These are phyloP conservation scores for Edolisoma coerulescens DNA, from an alignment of 2,113 vertebrate species.

Conservation along the genomic window DNA sequence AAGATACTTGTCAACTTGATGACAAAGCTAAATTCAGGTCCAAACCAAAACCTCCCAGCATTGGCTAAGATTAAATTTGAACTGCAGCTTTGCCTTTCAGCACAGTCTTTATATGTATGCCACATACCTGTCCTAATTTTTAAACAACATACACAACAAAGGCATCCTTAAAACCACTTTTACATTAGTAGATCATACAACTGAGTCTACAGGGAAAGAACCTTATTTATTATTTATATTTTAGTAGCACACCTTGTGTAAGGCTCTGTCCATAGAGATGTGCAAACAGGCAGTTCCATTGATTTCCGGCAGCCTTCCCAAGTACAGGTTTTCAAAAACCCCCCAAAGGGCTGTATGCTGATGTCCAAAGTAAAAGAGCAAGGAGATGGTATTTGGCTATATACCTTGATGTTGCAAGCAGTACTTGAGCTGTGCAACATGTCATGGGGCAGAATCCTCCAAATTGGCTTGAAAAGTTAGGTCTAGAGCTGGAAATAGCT, in stretches of 20 bases:
- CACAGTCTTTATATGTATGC: background rate
- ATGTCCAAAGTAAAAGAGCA: background rate
- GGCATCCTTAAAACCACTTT: background rate
- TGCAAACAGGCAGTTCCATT: background rate
- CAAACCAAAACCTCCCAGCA: background rate
- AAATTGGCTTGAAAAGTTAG: background rate
- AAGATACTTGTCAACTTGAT: background rate
- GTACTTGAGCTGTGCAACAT: background rate
- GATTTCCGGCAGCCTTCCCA: background rate
- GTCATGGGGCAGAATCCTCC: background rate
- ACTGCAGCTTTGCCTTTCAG: background rate
- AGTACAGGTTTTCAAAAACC: background rate
- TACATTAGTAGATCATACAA: background rate
- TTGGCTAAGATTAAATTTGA: background rate
- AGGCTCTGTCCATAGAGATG: background rate
- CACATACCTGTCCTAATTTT: background rate
- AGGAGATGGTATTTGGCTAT: background rate
- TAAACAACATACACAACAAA: background rate
- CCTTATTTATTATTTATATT: slow-evolving; percentile 8
- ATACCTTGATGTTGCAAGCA: background rate
- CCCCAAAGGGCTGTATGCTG: background rate
- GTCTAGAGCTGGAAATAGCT: background rate
- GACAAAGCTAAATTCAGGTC: background rate
- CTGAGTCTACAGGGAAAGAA: background rate
- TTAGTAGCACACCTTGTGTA: background rate